Percentiles rank a stretch among this genome's conserved stretches.
phyloP scores from a whole-genome alignment of 2,113 vertebrate species.

The Phrynosoma platyrhinos region DNA sequence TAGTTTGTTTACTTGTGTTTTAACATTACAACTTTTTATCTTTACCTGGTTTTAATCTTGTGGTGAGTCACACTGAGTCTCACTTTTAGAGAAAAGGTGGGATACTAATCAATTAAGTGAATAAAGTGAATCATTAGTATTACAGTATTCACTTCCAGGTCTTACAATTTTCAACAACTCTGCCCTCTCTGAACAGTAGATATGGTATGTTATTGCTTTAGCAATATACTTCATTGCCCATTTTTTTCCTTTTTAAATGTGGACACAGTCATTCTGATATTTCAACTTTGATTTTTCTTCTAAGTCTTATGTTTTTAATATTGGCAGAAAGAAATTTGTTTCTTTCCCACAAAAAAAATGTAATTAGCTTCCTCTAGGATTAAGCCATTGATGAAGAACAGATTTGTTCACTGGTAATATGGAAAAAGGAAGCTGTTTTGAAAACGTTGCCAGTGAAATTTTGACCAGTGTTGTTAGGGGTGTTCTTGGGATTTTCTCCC shows the following conservation, averaged over 20 bases:
- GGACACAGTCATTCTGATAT: conserved; percentile 55
- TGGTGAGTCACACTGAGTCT: too few relatives aligned
- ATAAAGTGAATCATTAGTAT: too few relatives aligned
- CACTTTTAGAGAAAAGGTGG: too few relatives aligned
- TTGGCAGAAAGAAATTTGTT: conserved; percentile 58
- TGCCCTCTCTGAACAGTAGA: neutral
- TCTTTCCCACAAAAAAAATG: conserved; percentile 63
- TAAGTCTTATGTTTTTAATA: conserved; percentile 53
- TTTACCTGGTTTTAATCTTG: too few relatives aligned
- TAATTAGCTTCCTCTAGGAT: conserved; percentile 54
- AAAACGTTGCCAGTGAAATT: conserved; percentile 33
- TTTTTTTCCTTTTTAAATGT: conserved; percentile 23
- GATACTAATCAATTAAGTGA: too few relatives aligned
- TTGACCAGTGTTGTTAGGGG: conserved; percentile 57
- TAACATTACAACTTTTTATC: too few relatives aligned
- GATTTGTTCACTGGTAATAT: conserved; percentile 66
- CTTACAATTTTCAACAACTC: neutral
- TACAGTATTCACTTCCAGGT: neutral
- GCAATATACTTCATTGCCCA: neutral
- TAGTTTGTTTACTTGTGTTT: too few relatives aligned
- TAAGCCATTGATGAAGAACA: conserved; percentile 69
- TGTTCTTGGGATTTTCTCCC: conserved; percentile 39
- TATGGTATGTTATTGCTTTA: neutral
- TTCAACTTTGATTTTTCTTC: neutral
- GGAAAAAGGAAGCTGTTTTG: neutral